A percentile compares a stretch with the other conserved stretches of the same genome.
phyloP scores from a whole-genome alignment of 2,797 vertebrate species.

The Valencia hispanica region DNA sequence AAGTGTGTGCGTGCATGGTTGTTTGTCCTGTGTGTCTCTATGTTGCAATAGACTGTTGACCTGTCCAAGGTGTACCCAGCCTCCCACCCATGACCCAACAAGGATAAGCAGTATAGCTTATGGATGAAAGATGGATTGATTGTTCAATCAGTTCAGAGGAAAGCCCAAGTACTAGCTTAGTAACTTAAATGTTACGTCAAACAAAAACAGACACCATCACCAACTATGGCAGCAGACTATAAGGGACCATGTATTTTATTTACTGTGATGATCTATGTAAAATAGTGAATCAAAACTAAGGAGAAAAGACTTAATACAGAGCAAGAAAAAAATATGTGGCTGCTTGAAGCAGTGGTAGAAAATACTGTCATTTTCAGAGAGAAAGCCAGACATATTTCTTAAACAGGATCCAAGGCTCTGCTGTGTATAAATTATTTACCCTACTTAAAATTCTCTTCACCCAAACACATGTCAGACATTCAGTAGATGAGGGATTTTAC shows the following conservation, averaged over 20 bases:
- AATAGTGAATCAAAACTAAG: slow-evolving; percentile 16
- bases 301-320: slow-evolving; percentile 36
- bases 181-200: not conserved
- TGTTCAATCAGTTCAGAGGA: not conserved
- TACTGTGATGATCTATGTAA: not conserved
- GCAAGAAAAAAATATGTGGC: slow-evolving; percentile 66
- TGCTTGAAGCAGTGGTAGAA: slow-evolving; percentile 55
- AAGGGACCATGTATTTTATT: not conserved
- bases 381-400: slow-evolving; percentile 46
- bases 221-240: not conserved
- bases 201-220: not conserved
- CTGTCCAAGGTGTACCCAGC: no score
- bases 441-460: slow-evolving; percentile 58
- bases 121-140: no score
- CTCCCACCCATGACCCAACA: no score
- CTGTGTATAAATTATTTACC: slow-evolving; percentile 64
- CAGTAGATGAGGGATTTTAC: slow-evolving; percentile 57
- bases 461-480: slow-evolving; percentile 55
- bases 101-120: no score
- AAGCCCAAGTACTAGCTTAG: not conserved
- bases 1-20: no score
- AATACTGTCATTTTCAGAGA: slow-evolving; percentile 57
- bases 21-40: no score
- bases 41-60: no score
- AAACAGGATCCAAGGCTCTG: slow-evolving; percentile 50